Base-by-base conservation (phyloP, 2,113 vertebrate species). In the Opisthocomus hoazin region DNA sequence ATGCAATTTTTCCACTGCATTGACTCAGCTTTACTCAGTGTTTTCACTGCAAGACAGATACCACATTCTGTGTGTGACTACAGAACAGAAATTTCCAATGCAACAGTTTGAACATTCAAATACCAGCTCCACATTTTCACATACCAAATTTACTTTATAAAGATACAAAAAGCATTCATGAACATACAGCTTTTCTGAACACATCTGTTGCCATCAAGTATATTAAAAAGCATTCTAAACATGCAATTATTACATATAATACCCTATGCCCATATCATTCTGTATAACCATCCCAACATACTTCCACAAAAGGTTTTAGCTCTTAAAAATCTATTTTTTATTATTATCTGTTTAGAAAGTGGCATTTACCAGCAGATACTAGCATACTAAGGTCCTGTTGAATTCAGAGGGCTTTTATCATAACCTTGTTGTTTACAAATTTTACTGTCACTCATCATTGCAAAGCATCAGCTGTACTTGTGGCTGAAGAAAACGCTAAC, bases 291-390 rank as follows among this genome's bases (percentile, higher is more conserved):
- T 23, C 21, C 91, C 65, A 95, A 41, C 68, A n/a, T 41, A 27
- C 19, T 77, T 68, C 69, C 46, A 63, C 41, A 78, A 69, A 84
- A 80, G 83, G 75, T 94, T 97, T 90, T 89, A 96, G 92, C 37
- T 92, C 91, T 74, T 94, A 81, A 83, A 83, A 78, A 80, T 23
- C 24, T n/a, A 12, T 51, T 78, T 84, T 90, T 93, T 43, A 6
- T 9, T 4, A 20, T 56, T 48, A 81, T 11, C 37, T 29, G 27
- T 45, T 60, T 53, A 63, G 63, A 79, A 95, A 94, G 58, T 36
- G 87, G 53, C 45, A 53, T 57, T 91, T 96, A 23, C 56, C 66
- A 91, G 61, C 18, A 75, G 50, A 74, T 57, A 86, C 19, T 58
- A 77, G 54, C 63, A 69, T 51, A 50, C 36, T 61, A 50, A 26